Evolutionary conservation across 2,797 vertebrate genomes (phyloP).

Genomic region (Nannoperca obscura): DNA sequence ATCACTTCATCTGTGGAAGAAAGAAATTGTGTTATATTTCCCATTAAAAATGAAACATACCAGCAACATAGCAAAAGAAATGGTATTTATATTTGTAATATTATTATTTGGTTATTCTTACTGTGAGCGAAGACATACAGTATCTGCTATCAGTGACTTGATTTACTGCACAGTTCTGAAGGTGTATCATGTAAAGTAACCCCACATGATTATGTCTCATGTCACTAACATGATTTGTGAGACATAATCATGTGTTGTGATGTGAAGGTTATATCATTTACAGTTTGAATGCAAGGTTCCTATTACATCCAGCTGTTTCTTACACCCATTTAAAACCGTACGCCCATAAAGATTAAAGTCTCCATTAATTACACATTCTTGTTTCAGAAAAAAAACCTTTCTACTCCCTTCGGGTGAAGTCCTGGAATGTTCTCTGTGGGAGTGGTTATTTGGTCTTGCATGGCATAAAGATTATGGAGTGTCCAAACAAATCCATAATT

Average conservation of each 20-base stretch:
- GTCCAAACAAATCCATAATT: conserved; percentile 9
- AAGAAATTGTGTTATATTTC: conserved; percentile 10
- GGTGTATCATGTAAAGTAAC: neutral
- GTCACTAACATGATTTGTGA: neutral
- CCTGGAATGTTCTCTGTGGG: conserved; percentile 20
- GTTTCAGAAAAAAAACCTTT: conserved; percentile 23
- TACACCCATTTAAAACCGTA: conserved; percentile 11
- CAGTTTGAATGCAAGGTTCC: conserved; percentile 1
- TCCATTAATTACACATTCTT: conserved; percentile 20
- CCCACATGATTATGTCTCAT: neutral
- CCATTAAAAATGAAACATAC: neutral
- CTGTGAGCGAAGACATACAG: neutral
- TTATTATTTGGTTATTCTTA: conserved; percentile 5
- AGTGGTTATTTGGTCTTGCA: conserved; percentile 17
- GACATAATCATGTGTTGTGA: too few relatives aligned
- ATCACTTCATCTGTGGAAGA: conserved; percentile 90
- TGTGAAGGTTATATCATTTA: conserved; percentile 12
- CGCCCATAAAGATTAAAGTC: conserved; percentile 9
- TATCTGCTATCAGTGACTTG: neutral
- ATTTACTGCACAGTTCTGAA: conserved; percentile 21
- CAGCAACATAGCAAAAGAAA: neutral
- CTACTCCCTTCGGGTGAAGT: neutral
- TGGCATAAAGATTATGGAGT: conserved; percentile 4
- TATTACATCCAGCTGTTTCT: conserved; percentile 32
- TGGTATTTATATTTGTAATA: neutral